Conservation (phyloP, 1,140 invertebrate genomes). For the Elysia chlorotica region DNA sequence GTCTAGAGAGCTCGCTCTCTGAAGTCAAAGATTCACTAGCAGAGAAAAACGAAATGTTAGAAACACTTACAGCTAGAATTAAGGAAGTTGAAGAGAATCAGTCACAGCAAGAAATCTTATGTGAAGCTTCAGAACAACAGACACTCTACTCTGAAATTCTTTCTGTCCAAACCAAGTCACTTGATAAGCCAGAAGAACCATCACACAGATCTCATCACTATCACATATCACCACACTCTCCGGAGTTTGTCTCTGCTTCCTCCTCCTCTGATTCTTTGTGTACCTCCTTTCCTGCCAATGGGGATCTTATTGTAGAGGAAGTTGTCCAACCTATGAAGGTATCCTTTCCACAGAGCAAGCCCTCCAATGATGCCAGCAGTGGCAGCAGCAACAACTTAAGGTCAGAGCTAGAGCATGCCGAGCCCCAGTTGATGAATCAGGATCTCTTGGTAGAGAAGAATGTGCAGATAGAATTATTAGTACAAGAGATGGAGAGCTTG, state of each 20-base stretch:
- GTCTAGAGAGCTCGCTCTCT: not conserved
- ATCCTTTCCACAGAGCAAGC: conserved; percentile 14
- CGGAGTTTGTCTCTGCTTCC: no score
- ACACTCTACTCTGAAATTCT: not conserved
- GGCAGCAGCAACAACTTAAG: not conserved
- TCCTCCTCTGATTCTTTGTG: conserved; percentile 2
- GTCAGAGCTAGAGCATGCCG: no score
- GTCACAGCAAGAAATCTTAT: not conserved
- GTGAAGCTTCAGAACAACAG: conserved; percentile 6
- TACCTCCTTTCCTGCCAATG: not conserved
- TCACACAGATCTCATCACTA: no score
- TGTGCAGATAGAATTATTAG: no score
- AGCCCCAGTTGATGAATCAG: not conserved
- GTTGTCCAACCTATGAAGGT: conserved; percentile 4
- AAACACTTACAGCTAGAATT: not conserved
- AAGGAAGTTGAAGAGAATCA: conserved; percentile 6
- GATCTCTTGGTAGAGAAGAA: no score
- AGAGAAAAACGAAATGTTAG: not conserved
- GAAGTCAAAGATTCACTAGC: not conserved
- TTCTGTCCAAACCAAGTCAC: no score
- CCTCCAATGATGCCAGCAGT: not conserved
- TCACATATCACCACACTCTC: no score
- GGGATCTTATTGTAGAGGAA: not conserved
- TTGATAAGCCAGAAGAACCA: no score
- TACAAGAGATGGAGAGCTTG: no score